A percentile compares a stretch with the other conserved stretches of the same genome.
These are phyloP conservation scores for Corbicula japonica DNA, from an alignment of 2,888 invertebrate species.

Conservation along the genomic window DNA sequence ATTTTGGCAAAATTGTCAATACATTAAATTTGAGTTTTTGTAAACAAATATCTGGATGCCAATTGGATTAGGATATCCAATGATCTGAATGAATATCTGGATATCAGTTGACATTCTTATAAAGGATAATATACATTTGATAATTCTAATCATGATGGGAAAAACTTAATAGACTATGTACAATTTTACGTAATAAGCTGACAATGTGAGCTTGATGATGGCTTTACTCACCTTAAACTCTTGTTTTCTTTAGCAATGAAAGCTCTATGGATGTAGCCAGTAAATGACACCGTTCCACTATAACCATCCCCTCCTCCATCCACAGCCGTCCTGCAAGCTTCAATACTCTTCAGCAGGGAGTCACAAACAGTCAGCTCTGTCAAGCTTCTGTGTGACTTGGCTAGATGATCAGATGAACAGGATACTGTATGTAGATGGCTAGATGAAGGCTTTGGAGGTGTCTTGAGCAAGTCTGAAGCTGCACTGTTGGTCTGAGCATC, in stretches of 20 bases:
- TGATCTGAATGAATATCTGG: no score
- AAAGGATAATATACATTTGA: no score
- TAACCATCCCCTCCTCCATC: conserved; percentile 22
- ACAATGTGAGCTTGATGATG: no score
- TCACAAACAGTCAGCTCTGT: conserved; percentile 41
- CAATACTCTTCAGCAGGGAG: conserved; percentile 72
- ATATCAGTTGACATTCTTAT: no score
- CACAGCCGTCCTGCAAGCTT: conserved; percentile 41
- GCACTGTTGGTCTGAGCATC: conserved; percentile 30
- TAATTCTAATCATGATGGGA: no score
- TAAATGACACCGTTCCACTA: conserved; percentile 35
- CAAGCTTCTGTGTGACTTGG: conserved; percentile 25
- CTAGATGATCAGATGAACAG: background rate
- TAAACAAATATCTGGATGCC: no score
- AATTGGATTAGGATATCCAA: no score
- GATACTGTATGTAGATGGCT: conserved; percentile 43
- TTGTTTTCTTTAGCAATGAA: conserved; percentile 13
- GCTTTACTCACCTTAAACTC: no score
- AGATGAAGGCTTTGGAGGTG: conserved; percentile 6
- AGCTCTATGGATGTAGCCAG: conserved; percentile 53
- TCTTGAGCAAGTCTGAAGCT: conserved; percentile 42
- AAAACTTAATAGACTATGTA: no score
- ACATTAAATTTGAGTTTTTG: no score
- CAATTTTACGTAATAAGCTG: no score
- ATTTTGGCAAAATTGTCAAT: no score